Evolutionary conservation across 2,888 invertebrate genomes (phyloP), one percentile per base, ranked within the genome.

Genomic region (Melipona beecheii): DNA sequence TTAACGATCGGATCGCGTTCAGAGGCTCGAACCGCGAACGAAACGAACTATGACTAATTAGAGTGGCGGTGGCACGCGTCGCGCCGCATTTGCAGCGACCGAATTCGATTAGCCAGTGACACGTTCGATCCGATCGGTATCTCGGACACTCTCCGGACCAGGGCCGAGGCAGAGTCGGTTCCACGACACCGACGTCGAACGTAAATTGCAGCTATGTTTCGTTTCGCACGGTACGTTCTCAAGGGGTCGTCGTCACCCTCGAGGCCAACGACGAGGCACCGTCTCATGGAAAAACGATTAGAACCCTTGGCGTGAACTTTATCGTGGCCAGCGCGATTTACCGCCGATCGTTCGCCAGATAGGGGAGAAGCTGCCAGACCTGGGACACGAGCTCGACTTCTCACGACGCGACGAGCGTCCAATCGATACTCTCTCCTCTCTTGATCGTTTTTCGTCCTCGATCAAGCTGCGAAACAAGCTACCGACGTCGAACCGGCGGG

Each of bases 231-330:
- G 52, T 19, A 64, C 56, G 65, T 56, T 70, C 68, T 27, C 56
- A 27, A 50, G 66, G 56, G 65, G 71, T 62, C 43, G n/a, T 64
- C 13, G 54, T 54, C 58, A 60, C 62, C 50, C 62, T 58, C n/a
- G 27, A 56, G n/a, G 11, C 15, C 21, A 54, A 50, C 43, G 66
- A 62, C 71, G 62, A 66, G 75, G 49, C 15, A 75, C 36, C 82
- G 43, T 43, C 85, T 90, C 91, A 87, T 90, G 89, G 89, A 87
- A 87, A 90, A 92, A 89, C 90, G 90, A 92, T 92, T 92, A 92
- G 88, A 78, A 84, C 83, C 82, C 85, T 89, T 86, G 87, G 85
- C 86, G 86, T 84, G 86, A 90, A 87, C 76, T 89, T 91, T 91
- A 91, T 91, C 89, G 87, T 83, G 70, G 36, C n/a, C 64, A 58